Evolutionary conservation across 2,113 vertebrate genomes (phyloP).

Genomic region (Cisticola juncidis): DNA sequence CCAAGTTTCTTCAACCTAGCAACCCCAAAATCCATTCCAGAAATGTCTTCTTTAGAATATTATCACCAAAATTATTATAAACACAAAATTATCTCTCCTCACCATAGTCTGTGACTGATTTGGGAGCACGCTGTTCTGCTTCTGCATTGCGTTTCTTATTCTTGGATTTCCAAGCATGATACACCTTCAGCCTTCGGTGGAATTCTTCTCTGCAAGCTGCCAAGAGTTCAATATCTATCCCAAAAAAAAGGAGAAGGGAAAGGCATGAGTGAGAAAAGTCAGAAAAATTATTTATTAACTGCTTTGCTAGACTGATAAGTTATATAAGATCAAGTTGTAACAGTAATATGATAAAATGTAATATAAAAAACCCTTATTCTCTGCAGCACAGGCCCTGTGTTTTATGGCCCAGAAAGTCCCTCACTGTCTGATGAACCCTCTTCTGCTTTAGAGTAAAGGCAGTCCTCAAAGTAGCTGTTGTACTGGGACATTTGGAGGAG

Average conservation of each 20-base stretch:
- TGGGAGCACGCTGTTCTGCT: constrained; percentile 88
- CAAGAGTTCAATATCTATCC: constrained; percentile 91
- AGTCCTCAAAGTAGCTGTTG: not conserved
- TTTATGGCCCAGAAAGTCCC: not conserved
- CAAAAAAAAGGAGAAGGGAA: not conserved
- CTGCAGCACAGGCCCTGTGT: not conserved
- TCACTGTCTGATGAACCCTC: not conserved
- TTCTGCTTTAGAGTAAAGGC: not conserved
- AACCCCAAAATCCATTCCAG: not conserved
- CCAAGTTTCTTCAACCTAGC: not conserved
- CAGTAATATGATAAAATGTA: not conserved
- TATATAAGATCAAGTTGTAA: not conserved
- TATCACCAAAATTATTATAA: not conserved
- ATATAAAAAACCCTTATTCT: not conserved
- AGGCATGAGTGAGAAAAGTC: not conserved
- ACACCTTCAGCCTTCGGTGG: constrained; percentile 94
- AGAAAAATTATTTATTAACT: constrained; percentile 29
- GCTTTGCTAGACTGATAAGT: not conserved
- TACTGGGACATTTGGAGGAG: not conserved
- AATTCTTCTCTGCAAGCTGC: constrained; percentile 97
- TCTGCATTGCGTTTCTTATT: constrained; percentile 96
- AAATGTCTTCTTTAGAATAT: not conserved
- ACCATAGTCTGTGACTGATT: constrained; percentile 94
- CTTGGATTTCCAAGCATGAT: constrained; percentile 98
- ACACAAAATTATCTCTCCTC: constrained; percentile 29